A percentile compares a stretch with the other conserved stretches of the same genome.
These are phyloP conservation scores for Nebria brevicollis DNA, from an alignment of 2,888 invertebrate species.

Conservation along the genomic window DNA sequence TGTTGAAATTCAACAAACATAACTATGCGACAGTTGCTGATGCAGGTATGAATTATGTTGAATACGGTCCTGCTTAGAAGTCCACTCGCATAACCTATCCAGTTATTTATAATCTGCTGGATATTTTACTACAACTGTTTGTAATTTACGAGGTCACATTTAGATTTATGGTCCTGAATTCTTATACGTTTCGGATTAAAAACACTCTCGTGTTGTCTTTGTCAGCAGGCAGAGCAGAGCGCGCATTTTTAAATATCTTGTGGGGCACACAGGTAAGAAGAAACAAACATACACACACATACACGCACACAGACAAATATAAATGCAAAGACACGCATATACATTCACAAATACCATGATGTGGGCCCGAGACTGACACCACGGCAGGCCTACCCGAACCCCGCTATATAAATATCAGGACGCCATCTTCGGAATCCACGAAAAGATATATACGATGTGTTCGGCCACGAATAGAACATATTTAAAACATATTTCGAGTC, in stretches of 20 bases:
- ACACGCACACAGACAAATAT: neutral
- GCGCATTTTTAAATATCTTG: conserved; percentile 60
- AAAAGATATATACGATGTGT: conserved; percentile 40
- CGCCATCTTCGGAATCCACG: conserved; percentile 25
- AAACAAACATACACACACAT: neutral
- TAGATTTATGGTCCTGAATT: conserved; percentile 64
- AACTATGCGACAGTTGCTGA: neutral
- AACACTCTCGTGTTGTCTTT: conserved; percentile 52
- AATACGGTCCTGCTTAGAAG: conserved; percentile 35
- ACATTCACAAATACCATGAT: neutral
- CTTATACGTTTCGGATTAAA: conserved; percentile 65
- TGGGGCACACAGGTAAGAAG: conserved; percentile 29
- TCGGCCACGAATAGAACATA: conserved; percentile 42
- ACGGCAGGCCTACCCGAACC: conserved; percentile 25
- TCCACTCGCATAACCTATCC: conserved; percentile 53
- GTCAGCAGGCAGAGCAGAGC: conserved; percentile 15
- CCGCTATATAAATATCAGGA: conserved; percentile 40
- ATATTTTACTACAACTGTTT: conserved; percentile 65
- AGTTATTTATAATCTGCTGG: conserved; percentile 65
- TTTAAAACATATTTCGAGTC: conserved; percentile 41
- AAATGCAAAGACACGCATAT: neutral
- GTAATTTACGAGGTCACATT: conserved; percentile 65
- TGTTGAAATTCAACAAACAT: too few relatives aligned
- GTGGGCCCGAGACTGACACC: conserved; percentile 13
- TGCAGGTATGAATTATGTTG: conserved; percentile 48